Evolutionary conservation across 2,888 invertebrate species (phyloP).

Genomic region (Anticlea derivata): DNA sequence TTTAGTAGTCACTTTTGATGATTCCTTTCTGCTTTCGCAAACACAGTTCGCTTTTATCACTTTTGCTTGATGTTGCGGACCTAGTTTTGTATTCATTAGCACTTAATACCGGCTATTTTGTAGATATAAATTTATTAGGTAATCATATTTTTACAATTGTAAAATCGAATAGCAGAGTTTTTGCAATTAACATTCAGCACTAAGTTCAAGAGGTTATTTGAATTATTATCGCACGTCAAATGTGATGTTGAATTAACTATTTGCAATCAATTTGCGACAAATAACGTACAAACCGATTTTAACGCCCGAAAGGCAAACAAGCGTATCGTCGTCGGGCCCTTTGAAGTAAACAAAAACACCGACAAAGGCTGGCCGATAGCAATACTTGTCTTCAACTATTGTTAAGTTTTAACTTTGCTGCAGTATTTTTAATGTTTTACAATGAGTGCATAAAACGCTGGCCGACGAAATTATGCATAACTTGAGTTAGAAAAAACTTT

Average conservation of each 20-base stretch:
- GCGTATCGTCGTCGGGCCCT: conserved; percentile 69
- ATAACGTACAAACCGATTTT: conserved; percentile 63
- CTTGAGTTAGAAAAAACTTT: too few species aligned
- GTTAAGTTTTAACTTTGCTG: conserved; percentile 50
- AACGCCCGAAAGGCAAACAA: conserved; percentile 58
- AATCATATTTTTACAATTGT: too few species aligned
- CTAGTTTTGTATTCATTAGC: too few species aligned
- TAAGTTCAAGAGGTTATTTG: too few species aligned
- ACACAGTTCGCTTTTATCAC: too few species aligned
- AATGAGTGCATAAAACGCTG: background rate
- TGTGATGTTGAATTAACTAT: conserved; percentile 39
- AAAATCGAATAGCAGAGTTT: too few species aligned
- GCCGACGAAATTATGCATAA: too few species aligned
- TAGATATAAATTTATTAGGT: too few species aligned
- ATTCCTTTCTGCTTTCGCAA: background rate
- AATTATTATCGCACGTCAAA: too few species aligned
- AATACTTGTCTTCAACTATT: conserved; percentile 43
- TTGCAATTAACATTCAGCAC: background rate
- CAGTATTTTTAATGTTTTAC: conserved; percentile 31
- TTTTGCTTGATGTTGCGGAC: too few species aligned
- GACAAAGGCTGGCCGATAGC: conserved; percentile 69
- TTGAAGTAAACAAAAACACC: conserved; percentile 68
- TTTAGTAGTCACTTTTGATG: conserved; percentile 13
- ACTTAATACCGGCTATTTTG: too few species aligned
- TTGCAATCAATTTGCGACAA: conserved; percentile 54